Conservation (phyloP, 2,113 vertebrate genomes). For the Rhizomys pruinosus region DNA sequence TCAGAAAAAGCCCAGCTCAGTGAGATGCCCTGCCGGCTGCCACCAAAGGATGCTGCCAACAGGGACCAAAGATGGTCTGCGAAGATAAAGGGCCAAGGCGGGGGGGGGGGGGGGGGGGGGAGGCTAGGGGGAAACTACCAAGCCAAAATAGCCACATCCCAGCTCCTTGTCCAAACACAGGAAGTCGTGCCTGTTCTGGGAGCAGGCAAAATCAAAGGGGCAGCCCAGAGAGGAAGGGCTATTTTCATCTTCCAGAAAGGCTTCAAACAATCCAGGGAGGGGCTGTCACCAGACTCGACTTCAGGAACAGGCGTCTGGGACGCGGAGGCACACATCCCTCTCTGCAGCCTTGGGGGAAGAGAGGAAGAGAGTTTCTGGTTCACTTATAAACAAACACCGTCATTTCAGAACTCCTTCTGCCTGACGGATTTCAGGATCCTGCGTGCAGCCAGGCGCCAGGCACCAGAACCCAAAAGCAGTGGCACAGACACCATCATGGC, state of each 20-base stretch:
- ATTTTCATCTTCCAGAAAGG: conserved; percentile 75
- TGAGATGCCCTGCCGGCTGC: neutral
- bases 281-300: neutral
- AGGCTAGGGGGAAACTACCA: conserved; percentile 40
- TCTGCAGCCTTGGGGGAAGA: conserved; percentile 12
- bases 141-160: conserved; percentile 59
- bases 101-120: no score
- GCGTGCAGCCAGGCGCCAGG: conserved; percentile 72
- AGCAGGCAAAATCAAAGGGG: conserved; percentile 67
- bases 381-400: conserved; percentile 60
- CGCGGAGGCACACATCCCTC: conserved; percentile 62
- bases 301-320: neutral
- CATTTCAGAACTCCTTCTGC: conserved; percentile 83
- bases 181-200: conserved; percentile 78
- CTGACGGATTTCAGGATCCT: conserved; percentile 77
- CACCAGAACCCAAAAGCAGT: conserved; percentile 61
- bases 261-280: conserved; percentile 78
- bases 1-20: fast-evolving
- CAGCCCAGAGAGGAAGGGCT: conserved; percentile 77
- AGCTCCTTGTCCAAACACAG: conserved; percentile 77
- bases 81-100: conserved; percentile 72
- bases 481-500: neutral
- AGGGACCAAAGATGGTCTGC: conserved; percentile 65
- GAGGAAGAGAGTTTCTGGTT: conserved; percentile 35
- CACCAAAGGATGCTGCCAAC: conserved; percentile 47